phyloP scores from a whole-genome alignment of 1,140 invertebrate species.

The Pachypeltis micranthus region DNA sequence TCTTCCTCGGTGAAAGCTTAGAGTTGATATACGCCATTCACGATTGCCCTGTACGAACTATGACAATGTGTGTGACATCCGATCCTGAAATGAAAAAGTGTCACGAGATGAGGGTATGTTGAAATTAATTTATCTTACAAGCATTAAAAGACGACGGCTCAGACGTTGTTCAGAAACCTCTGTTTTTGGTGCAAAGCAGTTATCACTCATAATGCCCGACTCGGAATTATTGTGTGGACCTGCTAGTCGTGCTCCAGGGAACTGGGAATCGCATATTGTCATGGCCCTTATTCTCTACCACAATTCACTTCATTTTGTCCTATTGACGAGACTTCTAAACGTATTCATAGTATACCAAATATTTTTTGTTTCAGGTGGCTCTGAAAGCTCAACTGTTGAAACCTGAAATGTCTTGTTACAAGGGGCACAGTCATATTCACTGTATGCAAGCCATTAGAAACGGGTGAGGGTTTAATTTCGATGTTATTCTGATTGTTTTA shows the following conservation, averaged over 20 bases:
- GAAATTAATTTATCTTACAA: neutral
- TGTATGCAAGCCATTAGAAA: constrained; percentile 74
- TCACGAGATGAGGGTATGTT: constrained; percentile 75
- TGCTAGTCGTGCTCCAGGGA: no score
- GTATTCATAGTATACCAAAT: no score
- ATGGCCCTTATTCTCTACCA: no score
- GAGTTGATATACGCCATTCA: constrained; percentile 57
- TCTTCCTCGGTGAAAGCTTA: constrained; percentile 49
- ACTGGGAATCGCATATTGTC: no score
- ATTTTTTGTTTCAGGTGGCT: constrained; percentile 51
- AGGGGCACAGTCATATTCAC: constrained; percentile 69
- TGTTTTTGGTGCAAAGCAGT: no score
- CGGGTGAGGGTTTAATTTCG: constrained; percentile 41
- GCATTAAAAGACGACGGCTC: constrained; percentile 5
- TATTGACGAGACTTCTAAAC: no score
- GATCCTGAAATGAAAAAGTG: constrained; percentile 85
- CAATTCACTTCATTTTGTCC: no score
- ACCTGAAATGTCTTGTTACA: constrained; percentile 77
- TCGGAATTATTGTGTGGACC: no score
- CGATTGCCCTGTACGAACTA: constrained; percentile 63
- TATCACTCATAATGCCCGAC: no score
- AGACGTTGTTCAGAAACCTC: no score
- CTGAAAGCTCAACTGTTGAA: constrained; percentile 75
- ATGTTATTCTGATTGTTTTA: neutral
- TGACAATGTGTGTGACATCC: constrained; percentile 82